Base-by-base conservation (phyloP, 64 coral and sea anemone species). In the Montipora sp. region DNA sequence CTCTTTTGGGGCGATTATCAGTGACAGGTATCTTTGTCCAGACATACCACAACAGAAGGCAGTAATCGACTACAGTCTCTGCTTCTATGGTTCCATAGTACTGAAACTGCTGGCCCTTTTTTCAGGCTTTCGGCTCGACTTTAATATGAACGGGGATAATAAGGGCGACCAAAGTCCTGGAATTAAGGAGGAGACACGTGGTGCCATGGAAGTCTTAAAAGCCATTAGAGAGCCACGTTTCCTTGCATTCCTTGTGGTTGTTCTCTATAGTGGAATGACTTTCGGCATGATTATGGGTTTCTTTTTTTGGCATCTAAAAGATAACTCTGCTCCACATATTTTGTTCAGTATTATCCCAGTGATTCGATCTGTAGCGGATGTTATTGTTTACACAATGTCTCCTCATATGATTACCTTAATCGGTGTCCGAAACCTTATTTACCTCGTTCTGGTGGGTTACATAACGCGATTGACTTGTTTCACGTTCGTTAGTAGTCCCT, bases 271-370 rank as follows among this genome's bases (percentile, higher is more conserved):
- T 75, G 94, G 94, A 75, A 91, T 95, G 60, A 88, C 80, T 10
- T 74, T 95, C 77, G 90, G 94, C 8, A 74, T 95, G 16, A 91
- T 95, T 16, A 78, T 91, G 83, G 89, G 89, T 2, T 95, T 95
- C 63, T 70, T 95, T 61, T 95, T 95, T 71, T 95, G 94, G 94
- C 89, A 95, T 63, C 44, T 95, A 12, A 74, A 95, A 58, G 83
- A 90, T 51, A 67, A 59, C 36, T 84, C 65, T 47, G 83, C 89
- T 20, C 84, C 94, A 55, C 94, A 95, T 21, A 83, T 77, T 57
- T 71, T 95, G 10, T 95, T 95, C 45, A 95, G 94, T 67, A 68
- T 92, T 18, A 87, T 95, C 13, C 81, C 89, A 13, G 83, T 84
- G 10, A 77, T 95, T 10, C 16, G 89, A 77, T 90, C 75, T 71